Percentiles rank a stretch among this genome's conserved stretches.
These are phyloP conservation scores for Diabrotica virgifera DNA, from an alignment of 1,140 invertebrate species.

Conservation along the genomic window DNA sequence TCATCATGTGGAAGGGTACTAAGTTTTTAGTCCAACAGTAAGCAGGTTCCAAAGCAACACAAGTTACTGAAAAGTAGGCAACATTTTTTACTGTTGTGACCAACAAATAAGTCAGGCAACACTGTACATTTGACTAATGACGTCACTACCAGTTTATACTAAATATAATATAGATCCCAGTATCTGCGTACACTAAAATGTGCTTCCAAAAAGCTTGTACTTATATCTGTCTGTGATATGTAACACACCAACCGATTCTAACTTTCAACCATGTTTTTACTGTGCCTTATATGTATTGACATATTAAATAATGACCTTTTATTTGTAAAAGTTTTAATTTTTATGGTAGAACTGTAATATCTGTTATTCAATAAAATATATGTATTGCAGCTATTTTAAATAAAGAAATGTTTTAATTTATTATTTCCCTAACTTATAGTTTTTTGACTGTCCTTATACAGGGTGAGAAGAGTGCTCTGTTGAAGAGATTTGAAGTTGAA, in stretches of 20 bases:
- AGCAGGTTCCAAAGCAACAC: no score
- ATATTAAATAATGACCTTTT: neutral
- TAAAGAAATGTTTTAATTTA: neutral
- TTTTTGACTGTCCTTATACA: neutral
- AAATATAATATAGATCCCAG: no score
- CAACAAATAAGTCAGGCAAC: no score
- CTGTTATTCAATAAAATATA: neutral
- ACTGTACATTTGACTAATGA: no score
- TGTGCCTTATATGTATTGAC: neutral
- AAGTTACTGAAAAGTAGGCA: no score
- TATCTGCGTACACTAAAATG: neutral
- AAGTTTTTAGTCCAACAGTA: no score
- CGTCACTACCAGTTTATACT: no score
- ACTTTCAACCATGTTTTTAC: neutral
- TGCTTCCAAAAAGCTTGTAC: neutral
- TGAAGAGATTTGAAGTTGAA: no score
- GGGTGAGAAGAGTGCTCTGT: no score
- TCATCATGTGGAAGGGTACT: no score
- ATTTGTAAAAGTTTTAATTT: neutral
- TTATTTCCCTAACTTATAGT: neutral
- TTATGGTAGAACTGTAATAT: neutral
- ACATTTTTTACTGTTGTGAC: no score
- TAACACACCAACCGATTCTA: neutral
- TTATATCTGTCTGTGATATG: constrained; percentile 1
- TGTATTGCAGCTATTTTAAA: constrained; percentile 1